Conservation (phyloP, 2,797 vertebrate species). For the Aselliscus stoliczkanus region DNA sequence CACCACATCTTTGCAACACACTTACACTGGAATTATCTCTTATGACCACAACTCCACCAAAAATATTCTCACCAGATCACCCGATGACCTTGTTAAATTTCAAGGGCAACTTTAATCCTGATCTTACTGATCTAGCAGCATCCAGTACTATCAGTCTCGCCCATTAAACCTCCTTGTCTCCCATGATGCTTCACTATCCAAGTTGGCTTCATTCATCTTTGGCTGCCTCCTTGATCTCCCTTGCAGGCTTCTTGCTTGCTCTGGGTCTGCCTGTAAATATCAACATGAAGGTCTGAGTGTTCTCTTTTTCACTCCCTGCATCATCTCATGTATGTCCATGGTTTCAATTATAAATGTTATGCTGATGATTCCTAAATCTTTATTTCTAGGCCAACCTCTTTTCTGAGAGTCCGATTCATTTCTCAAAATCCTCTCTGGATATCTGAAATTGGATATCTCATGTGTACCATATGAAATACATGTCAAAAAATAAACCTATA, state of each 20-base stretch:
- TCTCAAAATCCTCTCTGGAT: background rate
- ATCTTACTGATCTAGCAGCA: no score
- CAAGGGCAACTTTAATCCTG: background rate
- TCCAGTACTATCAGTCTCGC: rapidly evolving
- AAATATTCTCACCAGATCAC: background rate
- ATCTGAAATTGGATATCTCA: background rate
- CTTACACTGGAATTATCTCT: background rate
- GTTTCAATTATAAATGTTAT: background rate
- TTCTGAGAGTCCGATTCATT: background rate
- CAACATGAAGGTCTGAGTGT: rapidly evolving
- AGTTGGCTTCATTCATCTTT: background rate
- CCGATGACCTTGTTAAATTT: background rate
- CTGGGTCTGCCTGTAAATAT: background rate
- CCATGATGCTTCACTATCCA: rapidly evolving
- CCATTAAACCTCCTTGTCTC: no score
- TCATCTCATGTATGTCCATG: rapidly evolving
- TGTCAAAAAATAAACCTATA: background rate
- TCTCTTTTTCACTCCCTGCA: background rate
- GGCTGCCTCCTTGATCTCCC: rapidly evolving
- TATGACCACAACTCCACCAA: rapidly evolving
- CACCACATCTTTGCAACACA: background rate
- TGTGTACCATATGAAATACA: no score
- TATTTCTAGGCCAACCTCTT: background rate
- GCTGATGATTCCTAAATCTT: background rate
- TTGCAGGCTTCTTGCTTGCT: background rate